These are phyloP conservation scores for Hyles euphorbiae DNA, from an alignment of 1,140 invertebrate genomes.

Conservation along the genomic window DNA sequence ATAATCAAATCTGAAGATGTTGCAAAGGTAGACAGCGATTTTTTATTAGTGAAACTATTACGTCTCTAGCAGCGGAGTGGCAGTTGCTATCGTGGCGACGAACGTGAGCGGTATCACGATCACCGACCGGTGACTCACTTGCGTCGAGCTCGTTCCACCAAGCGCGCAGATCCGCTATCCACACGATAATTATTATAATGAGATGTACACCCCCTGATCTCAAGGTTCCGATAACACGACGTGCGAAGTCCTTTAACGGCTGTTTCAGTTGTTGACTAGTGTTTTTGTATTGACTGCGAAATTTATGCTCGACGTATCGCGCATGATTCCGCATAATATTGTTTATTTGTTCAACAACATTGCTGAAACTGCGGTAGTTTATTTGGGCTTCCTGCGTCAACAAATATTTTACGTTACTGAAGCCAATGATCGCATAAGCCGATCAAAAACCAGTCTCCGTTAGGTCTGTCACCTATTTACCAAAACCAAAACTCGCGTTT, in stretches of 20 bases:
- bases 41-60: constrained; percentile 11
- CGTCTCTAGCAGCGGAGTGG: constrained; percentile 3
- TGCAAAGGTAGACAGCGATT: background rate
- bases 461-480: no score
- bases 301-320: background rate
- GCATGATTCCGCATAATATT: no score
- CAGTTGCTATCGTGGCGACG: constrained; percentile 11
- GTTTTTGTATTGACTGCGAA: constrained; percentile 10
- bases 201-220: constrained; percentile 31
- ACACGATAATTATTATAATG: constrained; percentile 36
- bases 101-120: constrained; percentile 31
- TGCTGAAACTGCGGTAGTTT: no score
- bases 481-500: no score
- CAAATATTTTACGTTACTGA: no score
- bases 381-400: no score
- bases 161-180: constrained; percentile 24
- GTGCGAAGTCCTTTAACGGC: constrained; percentile 39
- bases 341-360: no score
- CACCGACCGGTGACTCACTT: constrained; percentile 20
- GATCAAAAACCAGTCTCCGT: no score
- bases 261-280: constrained; percentile 24
- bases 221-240: constrained; percentile 28
- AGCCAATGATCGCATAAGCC: no score
- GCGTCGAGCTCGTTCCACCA: constrained; percentile 9
- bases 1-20: constrained; percentile 1